Evolutionary conservation across 1,140 invertebrate genomes (phyloP).

Genomic region (Drosophila bifasciata): DNA sequence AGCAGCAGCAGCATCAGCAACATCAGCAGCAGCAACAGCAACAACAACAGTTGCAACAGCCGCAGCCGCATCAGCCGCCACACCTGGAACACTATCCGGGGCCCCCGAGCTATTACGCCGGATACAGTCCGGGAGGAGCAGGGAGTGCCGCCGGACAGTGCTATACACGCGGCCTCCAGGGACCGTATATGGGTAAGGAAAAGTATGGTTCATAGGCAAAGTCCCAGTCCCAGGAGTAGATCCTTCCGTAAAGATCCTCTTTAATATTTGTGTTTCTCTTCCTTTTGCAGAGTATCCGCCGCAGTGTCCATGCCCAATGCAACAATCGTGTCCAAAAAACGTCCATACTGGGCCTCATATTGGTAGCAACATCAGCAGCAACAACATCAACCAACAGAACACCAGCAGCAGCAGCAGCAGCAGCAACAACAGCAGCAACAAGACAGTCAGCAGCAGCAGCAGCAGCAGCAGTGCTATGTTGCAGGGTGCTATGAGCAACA

Average conservation of each 20-base stretch:
- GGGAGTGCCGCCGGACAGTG: slow-evolving; percentile 85
- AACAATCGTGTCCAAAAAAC: slow-evolving; percentile 97
- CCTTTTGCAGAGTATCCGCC: slow-evolving; percentile 85
- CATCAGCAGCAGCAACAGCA: slow-evolving; percentile 49
- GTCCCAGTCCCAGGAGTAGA: slow-evolving; percentile 27
- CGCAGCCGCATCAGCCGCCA: slow-evolving; percentile 47
- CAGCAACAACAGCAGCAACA: slow-evolving; percentile 17
- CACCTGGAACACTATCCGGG: slow-evolving; percentile 85
- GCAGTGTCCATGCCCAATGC: slow-evolving; percentile 93
- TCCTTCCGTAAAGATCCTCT: background rate
- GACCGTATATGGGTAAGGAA: slow-evolving; percentile 88
- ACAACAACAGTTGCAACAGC: slow-evolving; percentile 33
- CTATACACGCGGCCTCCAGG: slow-evolving; percentile 88
- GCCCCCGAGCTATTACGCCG: slow-evolving; percentile 88
- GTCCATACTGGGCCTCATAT: slow-evolving; percentile 97
- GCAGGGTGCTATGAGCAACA: slow-evolving; percentile 60
- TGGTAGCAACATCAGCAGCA: slow-evolving; percentile 87
- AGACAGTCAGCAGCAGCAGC: slow-evolving; percentile 32
- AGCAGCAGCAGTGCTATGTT: slow-evolving; percentile 51
- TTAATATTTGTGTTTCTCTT: background rate
- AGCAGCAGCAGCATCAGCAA: slow-evolving; percentile 31
- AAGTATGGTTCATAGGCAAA: slow-evolving; percentile 79
- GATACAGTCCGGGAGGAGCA: slow-evolving; percentile 86
- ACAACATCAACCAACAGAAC: slow-evolving; percentile 85
- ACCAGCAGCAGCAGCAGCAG: slow-evolving; percentile 73